phyloP scores from a whole-genome alignment of 1,140 invertebrate species.

The Mesaphorura yosii region DNA sequence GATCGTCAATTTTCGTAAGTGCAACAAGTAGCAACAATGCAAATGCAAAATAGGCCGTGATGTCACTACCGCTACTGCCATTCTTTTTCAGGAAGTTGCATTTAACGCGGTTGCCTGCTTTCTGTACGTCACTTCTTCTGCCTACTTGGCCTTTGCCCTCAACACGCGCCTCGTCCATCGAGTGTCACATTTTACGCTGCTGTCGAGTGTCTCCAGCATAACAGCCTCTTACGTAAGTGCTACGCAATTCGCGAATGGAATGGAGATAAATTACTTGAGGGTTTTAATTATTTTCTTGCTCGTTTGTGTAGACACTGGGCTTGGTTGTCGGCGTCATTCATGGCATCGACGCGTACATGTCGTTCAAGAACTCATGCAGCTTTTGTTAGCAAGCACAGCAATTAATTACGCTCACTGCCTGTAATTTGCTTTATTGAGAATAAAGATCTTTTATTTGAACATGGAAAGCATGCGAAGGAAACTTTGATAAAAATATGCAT shows the following conservation, averaged over 20 bases:
- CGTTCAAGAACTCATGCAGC: slow-evolving; percentile 40
- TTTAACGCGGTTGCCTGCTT: slow-evolving; percentile 62
- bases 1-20: slow-evolving; percentile 67
- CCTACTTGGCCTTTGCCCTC: slow-evolving; percentile 60
- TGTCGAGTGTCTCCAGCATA: slow-evolving; percentile 65
- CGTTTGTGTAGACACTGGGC: slow-evolving; percentile 55
- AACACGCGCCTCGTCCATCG: slow-evolving; percentile 48
- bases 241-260: background rate
- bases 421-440: background rate
- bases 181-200: slow-evolving; percentile 45
- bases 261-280: background rate
- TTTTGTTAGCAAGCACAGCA: background rate
- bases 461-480: background rate
- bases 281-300: background rate
- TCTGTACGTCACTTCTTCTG: slow-evolving; percentile 59
- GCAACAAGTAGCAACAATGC: background rate
- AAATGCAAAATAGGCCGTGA: background rate
- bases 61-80: background rate
- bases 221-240: slow-evolving; percentile 66
- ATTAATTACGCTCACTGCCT: background rate
- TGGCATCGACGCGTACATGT: slow-evolving; percentile 58
- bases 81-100: slow-evolving; percentile 51
- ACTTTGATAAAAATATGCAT: background rate
- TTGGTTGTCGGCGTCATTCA: slow-evolving; percentile 56
- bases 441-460: background rate